Evolutionary conservation across 2,113 vertebrate species (phyloP), one percentile per base, ranked within the genome.

Genomic region (Stercorarius parasiticus): DNA sequence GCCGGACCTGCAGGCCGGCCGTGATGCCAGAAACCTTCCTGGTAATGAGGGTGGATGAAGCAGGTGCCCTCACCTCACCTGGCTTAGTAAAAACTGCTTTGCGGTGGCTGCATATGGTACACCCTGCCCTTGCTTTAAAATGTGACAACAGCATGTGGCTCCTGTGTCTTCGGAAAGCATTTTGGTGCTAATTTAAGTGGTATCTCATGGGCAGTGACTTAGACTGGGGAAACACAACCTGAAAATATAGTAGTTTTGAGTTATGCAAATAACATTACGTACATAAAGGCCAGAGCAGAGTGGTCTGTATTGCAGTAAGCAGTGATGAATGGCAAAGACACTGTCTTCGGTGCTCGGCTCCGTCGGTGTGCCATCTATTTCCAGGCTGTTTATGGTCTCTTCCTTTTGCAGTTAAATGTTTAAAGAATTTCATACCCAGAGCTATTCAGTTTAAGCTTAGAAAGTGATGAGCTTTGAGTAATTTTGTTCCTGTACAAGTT

Each of bases 401-500:
- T 67, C 20, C 5, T 49, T 87, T 81, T 62, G 55, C 77, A 38
- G 77, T 32, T 82, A 56, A 85, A 87, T 40, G 34, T 91, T 91
- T 56, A 29, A 52, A 43, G 34, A 34, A 17, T 43, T 86, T 78
- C 29, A 36, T 71, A 59, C 34, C 21, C 36, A 52, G 34, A 43
- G 76, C 49, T 95, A 2, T 69, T 86, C 49, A 47, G 62, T 69
- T 94, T 42, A 65, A 78, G 80, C 61, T 76, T 95, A 90, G 81
- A 34, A 89, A 52, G 53, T 50, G 13, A 59, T 3, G 9, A 71
- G 36, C 70, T 94, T 94, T 47, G 34, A 81, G 67, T 90, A 81
- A 64, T 81, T 95, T 67, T 67, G 26, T 89, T 96, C 43, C 26
- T 90, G 84, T 90, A 76, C 40, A 62, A 78, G 8, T 66, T 92